phyloP scores from a whole-genome alignment of 2,888 invertebrate genomes.

The Zygothrica quintamaculata region DNA sequence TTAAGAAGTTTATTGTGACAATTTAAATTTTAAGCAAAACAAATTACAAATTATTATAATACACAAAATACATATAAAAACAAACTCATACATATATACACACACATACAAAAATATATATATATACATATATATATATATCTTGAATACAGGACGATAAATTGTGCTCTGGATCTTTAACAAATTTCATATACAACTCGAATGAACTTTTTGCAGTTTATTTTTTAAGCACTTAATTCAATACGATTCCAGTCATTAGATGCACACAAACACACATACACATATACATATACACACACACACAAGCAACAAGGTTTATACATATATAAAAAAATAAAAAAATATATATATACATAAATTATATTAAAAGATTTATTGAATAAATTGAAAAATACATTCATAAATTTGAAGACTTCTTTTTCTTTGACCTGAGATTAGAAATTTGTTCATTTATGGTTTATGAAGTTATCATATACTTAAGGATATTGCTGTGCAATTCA shows the following conservation, averaged over 20 bases:
- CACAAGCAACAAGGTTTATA: constrained; percentile 37
- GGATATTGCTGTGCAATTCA: neutral
- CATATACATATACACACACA: constrained; percentile 24
- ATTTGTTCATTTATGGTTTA: no score
- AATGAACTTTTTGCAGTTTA: constrained; percentile 23
- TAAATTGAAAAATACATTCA: constrained; percentile 72
- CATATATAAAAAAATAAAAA: constrained; percentile 39
- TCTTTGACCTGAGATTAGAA: neutral
- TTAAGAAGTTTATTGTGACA: constrained; percentile 73
- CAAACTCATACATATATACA: constrained; percentile 32
- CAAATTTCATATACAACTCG: constrained; percentile 22
- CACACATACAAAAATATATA: no score
- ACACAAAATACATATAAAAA: constrained; percentile 44
- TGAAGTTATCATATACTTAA: no score
- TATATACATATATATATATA: constrained; percentile 55
- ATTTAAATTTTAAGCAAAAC: constrained; percentile 60
- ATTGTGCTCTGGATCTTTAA: neutral
- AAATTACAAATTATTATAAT: constrained; percentile 57
- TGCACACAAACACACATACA: constrained; percentile 23
- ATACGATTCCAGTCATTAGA: constrained; percentile 33
- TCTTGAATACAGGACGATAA: constrained; percentile 2
- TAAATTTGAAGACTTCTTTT: constrained; percentile 15
- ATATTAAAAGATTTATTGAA: constrained; percentile 70
- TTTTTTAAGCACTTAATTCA: constrained; percentile 34
- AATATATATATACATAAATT: constrained; percentile 46